Evolutionary conservation across 2,888 invertebrate genomes (phyloP), one percentile per base, ranked within the genome.

Genomic region (Pollenia angustigena): DNA sequence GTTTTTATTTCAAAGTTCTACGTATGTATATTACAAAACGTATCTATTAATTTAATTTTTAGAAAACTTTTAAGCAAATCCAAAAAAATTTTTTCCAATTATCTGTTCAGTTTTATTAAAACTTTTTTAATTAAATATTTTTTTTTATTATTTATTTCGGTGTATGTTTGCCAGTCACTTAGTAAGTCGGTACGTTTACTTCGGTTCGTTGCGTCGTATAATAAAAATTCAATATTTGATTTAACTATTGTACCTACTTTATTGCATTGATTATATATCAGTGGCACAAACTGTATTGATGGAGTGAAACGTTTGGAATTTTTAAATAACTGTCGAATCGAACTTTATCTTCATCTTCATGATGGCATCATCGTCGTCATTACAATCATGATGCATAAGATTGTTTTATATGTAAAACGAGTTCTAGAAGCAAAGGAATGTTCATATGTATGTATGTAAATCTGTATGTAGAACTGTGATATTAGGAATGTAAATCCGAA

Each of bases 401-500:
- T 16, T 62, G 4, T 52, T 16, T 46, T 1, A 32, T 10, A 42
- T 1, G 11, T 0, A 7, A n/a, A 58, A 56, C 14, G 23, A 12
- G 68, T n/a, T 8, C 16, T 40, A 60, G 52, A 4, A 50, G 50
- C 10, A 62, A 9, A 48, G 6, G 46, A 8, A 12, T 32, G 32
- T 32, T 32, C 32, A 32, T 32, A 32, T 6, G 32, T 32, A 32
- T 6, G 32, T 32, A 40, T 12, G 1, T n/a, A 46, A 11, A 11
- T 58, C 10, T 46, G 42, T 85, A 80, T 84, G 85, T 72, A 69
- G 80, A 80, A 75, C 72, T 66, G 50, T 11, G 42, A 16, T 48
- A 74, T 86, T 86, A 81, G 72, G 54, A 75, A 86, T 86, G 83
- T 80, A 83, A 86, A 84, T 86, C 75, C 75, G 32, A 62, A 81